Conservation (phyloP, 2,113 vertebrate species). For the Falcunculus frontatus region DNA sequence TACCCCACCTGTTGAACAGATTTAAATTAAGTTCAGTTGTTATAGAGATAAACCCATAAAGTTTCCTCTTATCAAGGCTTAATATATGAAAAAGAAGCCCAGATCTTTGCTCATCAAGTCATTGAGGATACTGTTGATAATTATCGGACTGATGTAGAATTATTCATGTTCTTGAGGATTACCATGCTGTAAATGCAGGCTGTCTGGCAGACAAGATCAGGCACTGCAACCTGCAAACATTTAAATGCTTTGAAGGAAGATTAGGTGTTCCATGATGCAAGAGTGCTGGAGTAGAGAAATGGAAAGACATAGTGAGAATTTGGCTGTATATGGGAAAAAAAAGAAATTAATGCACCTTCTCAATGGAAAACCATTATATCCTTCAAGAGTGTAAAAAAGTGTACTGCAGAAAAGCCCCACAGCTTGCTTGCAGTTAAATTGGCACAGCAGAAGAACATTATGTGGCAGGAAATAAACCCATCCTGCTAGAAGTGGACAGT, state of each 20-base stretch:
- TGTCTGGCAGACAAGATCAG: background rate
- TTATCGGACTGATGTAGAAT: background rate
- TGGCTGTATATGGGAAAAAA: background rate
- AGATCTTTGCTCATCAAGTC: background rate
- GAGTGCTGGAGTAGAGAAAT: background rate
- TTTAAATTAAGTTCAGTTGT: background rate
- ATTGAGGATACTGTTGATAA: background rate
- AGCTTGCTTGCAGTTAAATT: background rate
- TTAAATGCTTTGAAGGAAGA: background rate
- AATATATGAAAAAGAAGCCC: background rate
- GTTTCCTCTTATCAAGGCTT: background rate
- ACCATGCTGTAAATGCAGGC: background rate
- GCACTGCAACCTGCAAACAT: background rate
- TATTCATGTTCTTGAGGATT: background rate
- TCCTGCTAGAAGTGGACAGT: background rate
- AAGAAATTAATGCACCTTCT: background rate
- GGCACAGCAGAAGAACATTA: background rate
- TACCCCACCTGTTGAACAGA: background rate
- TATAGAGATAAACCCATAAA: background rate
- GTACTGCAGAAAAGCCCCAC: accelerated
- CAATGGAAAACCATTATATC: background rate
- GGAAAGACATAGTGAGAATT: background rate
- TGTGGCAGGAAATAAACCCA: background rate
- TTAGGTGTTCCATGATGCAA: background rate
- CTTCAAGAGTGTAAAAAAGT: background rate